phyloP scores from a whole-genome alignment of 2,888 invertebrate species.

The Erynnis tages region DNA sequence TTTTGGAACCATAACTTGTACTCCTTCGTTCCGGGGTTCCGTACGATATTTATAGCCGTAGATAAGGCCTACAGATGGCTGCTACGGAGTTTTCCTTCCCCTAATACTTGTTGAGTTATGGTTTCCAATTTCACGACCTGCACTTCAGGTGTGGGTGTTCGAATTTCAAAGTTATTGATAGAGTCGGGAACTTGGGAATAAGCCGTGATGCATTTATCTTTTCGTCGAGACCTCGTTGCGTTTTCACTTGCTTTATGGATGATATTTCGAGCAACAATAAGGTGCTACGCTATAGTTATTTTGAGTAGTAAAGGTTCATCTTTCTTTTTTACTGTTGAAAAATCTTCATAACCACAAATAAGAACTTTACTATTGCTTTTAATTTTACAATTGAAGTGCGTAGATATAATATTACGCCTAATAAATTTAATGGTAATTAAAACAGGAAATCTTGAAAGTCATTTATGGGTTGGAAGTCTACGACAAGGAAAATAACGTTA shows the following conservation, averaged over 20 bases:
- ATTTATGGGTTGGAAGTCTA: no score
- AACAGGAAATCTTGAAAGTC: no score
- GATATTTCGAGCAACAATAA: conserved; percentile 3
- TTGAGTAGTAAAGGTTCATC: no score
- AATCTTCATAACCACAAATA: no score
- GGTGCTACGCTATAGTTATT: not conserved
- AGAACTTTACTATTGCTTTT: no score
- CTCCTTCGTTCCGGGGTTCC: conserved; percentile 66
- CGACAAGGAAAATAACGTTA: no score
- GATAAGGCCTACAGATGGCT: conserved; percentile 80
- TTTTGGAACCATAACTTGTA: conserved; percentile 71
- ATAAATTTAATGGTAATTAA: no score
- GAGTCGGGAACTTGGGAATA: conserved; percentile 34
- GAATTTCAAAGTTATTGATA: conserved; percentile 36
- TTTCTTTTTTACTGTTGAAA: no score
- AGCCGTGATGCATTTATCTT: conserved; percentile 33
- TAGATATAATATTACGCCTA: no score
- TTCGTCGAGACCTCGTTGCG: conserved; percentile 10
- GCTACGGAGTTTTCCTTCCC: conserved; percentile 73
- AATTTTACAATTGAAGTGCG: no score
- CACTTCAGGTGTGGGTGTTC: conserved; percentile 60
- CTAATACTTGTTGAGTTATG: conserved; percentile 80
- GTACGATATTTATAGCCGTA: conserved; percentile 71
- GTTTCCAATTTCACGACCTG: conserved; percentile 75
- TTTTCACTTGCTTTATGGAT: not conserved